Percentiles rank a stretch among this genome's conserved stretches.
Conservation (phyloP, 2,113 vertebrate genomes). For the Pogona vitticeps region DNA sequence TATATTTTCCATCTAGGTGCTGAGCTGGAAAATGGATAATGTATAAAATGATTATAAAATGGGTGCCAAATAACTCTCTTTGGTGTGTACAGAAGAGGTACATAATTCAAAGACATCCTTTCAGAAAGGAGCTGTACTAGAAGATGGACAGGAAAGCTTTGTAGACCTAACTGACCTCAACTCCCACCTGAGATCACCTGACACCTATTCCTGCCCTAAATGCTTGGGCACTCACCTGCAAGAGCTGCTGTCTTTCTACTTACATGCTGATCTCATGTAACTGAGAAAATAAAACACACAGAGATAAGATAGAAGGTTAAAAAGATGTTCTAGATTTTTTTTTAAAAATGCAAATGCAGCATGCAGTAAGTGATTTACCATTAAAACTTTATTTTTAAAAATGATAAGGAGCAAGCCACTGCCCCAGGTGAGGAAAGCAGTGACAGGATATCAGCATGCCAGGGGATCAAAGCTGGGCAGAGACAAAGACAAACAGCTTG, state of each 20-base stretch:
- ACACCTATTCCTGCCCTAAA: not conserved
- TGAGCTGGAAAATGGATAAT: not conserved
- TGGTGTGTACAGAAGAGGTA: not conserved
- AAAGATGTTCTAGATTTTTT: constrained; percentile 16
- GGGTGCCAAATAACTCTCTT: not conserved
- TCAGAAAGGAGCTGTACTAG: not conserved
- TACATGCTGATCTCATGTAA: not conserved
- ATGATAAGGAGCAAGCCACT: constrained; percentile 25
- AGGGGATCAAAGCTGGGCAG: constrained; percentile 81
- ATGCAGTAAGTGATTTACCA: constrained; percentile 30
- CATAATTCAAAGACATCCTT: not conserved
- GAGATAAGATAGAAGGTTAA: not conserved
- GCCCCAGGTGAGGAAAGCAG: constrained; percentile 33
- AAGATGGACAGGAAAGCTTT: not conserved
- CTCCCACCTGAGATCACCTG: not conserved
- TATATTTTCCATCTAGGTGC: not conserved
- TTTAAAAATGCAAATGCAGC: constrained; percentile 65
- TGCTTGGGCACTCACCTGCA: no score
- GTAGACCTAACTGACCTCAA: not conserved
- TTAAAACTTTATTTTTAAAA: constrained; percentile 74
- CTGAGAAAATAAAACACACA: not conserved
- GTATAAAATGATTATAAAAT: not conserved
- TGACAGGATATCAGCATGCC: constrained; percentile 30
- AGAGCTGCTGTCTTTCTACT: not conserved
- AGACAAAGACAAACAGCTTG: constrained; percentile 91